Evolutionary conservation across 2,797 vertebrate species (phyloP), one percentile per base, ranked within the genome.

Genomic region (Pseudochirops corinnae): DNA sequence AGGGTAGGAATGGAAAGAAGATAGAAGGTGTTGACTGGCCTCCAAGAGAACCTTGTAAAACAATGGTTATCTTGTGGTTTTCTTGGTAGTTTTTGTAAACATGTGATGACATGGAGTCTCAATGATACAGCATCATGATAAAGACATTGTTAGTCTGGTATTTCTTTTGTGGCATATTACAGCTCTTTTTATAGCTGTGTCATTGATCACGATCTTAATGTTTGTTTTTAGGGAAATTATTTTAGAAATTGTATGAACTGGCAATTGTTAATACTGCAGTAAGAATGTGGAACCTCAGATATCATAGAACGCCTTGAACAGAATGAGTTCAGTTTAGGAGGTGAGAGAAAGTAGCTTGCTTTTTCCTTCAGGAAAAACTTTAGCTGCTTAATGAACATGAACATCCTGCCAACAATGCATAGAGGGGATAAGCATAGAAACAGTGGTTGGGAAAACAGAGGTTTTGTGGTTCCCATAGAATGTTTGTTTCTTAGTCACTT

Each of bases 41-140:
- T 87, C 74, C 74, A 87, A 87, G 39, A 87, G 74, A 50, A 87
- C 21, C 74, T 87, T 87, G 74, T 87, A 87, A 46, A 87, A 87
- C 74, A 87, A 87, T 87, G 39, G 39, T 87, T 87, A 87, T 87
- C 74, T 87, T 87, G 74, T 87, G 74, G 74, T 50, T 87, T 87
- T 87, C 74, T 87, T 87, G 39, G 39, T 46, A 87, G 39, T 87
- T 87, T 87, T 87, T 87, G 21, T 50, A 87, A 87, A 26, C 39
- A 26, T 46, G 39, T 87, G 39, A 87, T 87, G 74, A 50, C 74
- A 87, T 46, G 24, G 74, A 46, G 39, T 46, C 74, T 82, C 74
- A 87, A 50, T 50, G 74, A 50, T 87, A 50, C 21, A 24, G 74
- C 24, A 9, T 46, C 74, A 82, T 46, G n/a, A 82, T 82, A 82